Conservation (phyloP, 1,140 invertebrate genomes). For the Pristionchus pacificus region DNA sequence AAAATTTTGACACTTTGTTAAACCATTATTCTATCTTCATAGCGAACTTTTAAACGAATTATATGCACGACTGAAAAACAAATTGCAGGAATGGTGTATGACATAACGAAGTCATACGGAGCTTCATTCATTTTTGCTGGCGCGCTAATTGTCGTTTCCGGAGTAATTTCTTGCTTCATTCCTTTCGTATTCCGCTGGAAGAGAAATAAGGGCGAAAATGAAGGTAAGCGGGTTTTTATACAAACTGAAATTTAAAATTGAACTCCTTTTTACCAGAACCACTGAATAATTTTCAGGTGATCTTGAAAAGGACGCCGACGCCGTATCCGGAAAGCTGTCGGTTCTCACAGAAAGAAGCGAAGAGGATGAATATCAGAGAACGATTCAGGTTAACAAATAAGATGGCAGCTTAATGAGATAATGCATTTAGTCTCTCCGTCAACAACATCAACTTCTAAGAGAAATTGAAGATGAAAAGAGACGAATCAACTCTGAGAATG, state of each 20-base stretch:
- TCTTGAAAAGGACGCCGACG: slow-evolving; percentile 36
- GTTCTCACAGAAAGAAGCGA: slow-evolving; percentile 52
- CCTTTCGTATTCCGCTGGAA: slow-evolving; percentile 39
- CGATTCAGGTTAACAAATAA: no score
- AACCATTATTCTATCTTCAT: neutral
- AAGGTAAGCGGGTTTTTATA: slow-evolving; percentile 48
- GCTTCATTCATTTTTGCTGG: slow-evolving; percentile 53
- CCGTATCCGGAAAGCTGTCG: slow-evolving; percentile 53
- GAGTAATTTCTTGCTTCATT: slow-evolving; percentile 47
- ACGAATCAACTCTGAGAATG: neutral
- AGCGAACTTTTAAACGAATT: no score
- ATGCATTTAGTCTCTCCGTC: slow-evolving; percentile 45
- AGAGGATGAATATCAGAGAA: slow-evolving; percentile 56
- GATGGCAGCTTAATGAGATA: no score
- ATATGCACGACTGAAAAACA: neutral
- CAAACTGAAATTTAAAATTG: neutral
- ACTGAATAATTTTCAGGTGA: slow-evolving; percentile 31
- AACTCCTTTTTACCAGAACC: no score
- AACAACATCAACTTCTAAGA: slow-evolving; percentile 41
- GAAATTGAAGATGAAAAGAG: slow-evolving; percentile 8
- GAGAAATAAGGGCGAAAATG: slow-evolving; percentile 47
- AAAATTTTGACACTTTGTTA: neutral
- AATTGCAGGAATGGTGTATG: slow-evolving; percentile 50
- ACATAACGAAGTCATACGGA: slow-evolving; percentile 52
- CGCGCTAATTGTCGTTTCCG: slow-evolving; percentile 45